Percentiles rank a stretch among this genome's conserved stretches.
Conservation (phyloP, 2,797 vertebrate species). For the Loriculus beryllinus region DNA sequence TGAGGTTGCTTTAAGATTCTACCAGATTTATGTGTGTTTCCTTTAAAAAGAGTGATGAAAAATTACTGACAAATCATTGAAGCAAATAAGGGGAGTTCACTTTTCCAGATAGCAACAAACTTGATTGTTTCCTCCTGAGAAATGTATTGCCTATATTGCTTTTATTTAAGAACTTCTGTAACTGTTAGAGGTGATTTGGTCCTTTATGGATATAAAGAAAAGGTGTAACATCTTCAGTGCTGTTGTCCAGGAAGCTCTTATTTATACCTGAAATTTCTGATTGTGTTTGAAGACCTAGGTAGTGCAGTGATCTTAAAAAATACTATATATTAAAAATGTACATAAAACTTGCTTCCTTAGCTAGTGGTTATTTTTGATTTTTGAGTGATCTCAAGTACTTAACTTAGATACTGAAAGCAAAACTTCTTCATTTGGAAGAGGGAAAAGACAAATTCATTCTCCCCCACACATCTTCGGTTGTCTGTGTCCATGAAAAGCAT, state of each 20-base stretch:
- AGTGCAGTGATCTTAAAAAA: neutral
- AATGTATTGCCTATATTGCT: neutral
- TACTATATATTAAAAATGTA: neutral
- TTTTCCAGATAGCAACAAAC: neutral
- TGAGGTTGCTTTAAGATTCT: neutral
- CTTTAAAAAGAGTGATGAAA: neutral
- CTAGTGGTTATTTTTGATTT: neutral
- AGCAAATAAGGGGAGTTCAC: neutral
- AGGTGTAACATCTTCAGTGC: neutral
- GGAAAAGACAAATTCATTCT: neutral
- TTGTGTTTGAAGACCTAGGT: neutral
- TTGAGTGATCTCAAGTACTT: neutral
- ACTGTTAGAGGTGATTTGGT: neutral
- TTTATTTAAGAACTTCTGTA: neutral
- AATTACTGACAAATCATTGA: neutral
- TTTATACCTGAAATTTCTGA: neutral
- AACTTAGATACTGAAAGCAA: neutral
- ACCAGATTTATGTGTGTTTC: neutral
- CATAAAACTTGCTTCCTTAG: neutral
- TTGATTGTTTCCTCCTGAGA: neutral
- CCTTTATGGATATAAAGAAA: neutral
- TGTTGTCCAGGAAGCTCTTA: neutral
- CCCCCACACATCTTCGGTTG: neutral
- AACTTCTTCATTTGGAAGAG: neutral
- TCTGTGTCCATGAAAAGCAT: neutral